These are phyloP conservation scores for Diaperis boleti DNA, from an alignment of 2,888 invertebrate species.

Conservation along the genomic window DNA sequence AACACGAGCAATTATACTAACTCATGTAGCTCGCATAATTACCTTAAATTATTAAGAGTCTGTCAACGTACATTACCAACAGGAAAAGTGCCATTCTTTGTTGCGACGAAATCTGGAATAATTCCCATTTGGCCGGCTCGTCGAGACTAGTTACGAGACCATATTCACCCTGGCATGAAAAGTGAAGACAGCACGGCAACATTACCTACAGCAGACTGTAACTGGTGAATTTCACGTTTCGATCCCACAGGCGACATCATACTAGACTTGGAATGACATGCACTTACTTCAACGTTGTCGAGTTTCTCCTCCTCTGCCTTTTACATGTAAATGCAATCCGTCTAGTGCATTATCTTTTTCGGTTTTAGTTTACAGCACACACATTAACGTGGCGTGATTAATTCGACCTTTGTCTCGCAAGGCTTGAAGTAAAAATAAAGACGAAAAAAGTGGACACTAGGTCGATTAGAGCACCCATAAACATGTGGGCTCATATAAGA, in stretches of 20 bases:
- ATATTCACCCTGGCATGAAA: conserved; percentile 23
- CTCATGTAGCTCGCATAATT: conserved; percentile 36
- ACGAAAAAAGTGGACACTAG: neutral
- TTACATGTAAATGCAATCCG: conserved; percentile 39
- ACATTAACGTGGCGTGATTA: conserved; percentile 15
- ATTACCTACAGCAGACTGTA: conserved; percentile 31
- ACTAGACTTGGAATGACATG: conserved; percentile 40
- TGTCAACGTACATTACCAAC: neutral
- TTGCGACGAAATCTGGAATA: conserved; percentile 18
- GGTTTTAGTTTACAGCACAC: conserved; percentile 1
- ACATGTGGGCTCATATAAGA: no score
- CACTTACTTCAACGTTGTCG: conserved; percentile 39
- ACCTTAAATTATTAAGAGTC: conserved; percentile 31
- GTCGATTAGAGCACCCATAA: no score
- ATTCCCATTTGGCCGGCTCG: conserved; percentile 16
- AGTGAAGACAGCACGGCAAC: conserved; percentile 33
- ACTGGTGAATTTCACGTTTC: conserved; percentile 37
- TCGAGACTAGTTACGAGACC: conserved; percentile 8
- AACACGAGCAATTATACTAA: conserved; percentile 39
- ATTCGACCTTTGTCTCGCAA: neutral
- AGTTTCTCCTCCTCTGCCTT: conserved; percentile 25
- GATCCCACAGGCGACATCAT: conserved; percentile 47
- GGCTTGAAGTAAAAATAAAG: neutral
- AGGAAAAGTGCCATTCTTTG: neutral
- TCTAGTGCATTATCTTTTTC: conserved; percentile 17